Evolutionary conservation across 2,888 invertebrate species (phyloP).

Genomic region (Endotricha flammealis): DNA sequence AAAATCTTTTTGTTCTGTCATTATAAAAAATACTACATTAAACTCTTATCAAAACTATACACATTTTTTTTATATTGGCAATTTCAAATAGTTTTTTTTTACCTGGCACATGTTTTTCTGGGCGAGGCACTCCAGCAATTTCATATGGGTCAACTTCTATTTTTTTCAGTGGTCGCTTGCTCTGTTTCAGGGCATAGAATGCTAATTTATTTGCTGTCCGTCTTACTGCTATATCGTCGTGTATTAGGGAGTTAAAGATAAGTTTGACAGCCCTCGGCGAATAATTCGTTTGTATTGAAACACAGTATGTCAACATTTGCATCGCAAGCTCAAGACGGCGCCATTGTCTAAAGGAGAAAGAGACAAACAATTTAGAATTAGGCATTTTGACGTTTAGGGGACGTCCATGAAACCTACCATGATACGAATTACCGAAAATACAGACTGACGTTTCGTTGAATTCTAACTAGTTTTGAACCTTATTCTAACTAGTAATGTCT

Average conservation of each 20-base stretch:
- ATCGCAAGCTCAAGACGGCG: slow-evolving; percentile 87
- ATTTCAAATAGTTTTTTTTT: no score
- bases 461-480: no score
- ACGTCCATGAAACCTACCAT: no score
- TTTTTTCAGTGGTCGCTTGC: slow-evolving; percentile 82
- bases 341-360: slow-evolving; percentile 84
- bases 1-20: no score
- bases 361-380: no score
- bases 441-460: no score
- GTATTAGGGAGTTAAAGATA: slow-evolving; percentile 81
- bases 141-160: slow-evolving; percentile 77
- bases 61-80: no score
- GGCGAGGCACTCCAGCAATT: slow-evolving; percentile 49
- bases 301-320: slow-evolving; percentile 83
- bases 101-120: slow-evolving; percentile 54
- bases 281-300: slow-evolving; percentile 83
- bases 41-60: no score
- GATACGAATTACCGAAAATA: no score
- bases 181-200: slow-evolving; percentile 82
- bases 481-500: no score
- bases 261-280: slow-evolving; percentile 81
- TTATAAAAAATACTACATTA: no score
- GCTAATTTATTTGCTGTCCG: slow-evolving; percentile 82
- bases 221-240: slow-evolving; percentile 89
- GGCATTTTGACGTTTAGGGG: no score